Percentiles rank a stretch among this genome's conserved stretches.
Conservation (phyloP, 2,797 vertebrate genomes). For the Hypotaenidia okinawae region DNA sequence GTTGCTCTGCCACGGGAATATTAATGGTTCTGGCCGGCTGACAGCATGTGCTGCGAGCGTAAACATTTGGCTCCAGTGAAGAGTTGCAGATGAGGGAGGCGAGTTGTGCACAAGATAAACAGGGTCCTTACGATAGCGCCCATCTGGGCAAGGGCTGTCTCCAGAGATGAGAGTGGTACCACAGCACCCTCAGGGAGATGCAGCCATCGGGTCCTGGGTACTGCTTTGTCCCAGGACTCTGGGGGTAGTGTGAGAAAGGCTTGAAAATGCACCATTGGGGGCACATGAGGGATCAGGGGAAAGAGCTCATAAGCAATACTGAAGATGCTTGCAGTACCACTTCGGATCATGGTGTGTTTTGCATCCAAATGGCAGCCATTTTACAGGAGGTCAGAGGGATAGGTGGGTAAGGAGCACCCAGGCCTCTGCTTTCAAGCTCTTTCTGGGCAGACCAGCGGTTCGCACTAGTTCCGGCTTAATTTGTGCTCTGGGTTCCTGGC, state of each 20-base stretch:
- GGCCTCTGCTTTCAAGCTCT: background rate
- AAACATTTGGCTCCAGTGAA: background rate
- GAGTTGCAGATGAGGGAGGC: background rate
- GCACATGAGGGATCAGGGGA: background rate
- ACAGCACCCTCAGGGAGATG: accelerated
- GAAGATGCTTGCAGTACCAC: accelerated
- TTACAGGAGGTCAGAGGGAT: background rate
- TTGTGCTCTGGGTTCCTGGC: background rate
- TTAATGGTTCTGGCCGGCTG: background rate
- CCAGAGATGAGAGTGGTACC: accelerated
- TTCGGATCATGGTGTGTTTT: background rate
- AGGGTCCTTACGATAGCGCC: accelerated
- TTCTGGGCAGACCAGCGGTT: background rate
- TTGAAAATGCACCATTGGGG: background rate
- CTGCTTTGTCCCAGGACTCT: background rate
- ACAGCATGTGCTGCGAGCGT: accelerated
- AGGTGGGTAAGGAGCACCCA: background rate
- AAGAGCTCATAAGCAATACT: background rate
- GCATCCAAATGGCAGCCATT: background rate
- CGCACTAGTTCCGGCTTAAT: background rate
- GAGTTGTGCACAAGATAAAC: background rate
- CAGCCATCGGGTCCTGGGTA: accelerated
- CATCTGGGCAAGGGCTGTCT: background rate
- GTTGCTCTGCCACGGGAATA: background rate
- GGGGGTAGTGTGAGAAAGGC: background rate